A percentile compares a stretch with the other conserved stretches of the same genome.
phyloP scores from a whole-genome alignment of 2,888 invertebrate genomes.

The Hydropsyche betteni region DNA sequence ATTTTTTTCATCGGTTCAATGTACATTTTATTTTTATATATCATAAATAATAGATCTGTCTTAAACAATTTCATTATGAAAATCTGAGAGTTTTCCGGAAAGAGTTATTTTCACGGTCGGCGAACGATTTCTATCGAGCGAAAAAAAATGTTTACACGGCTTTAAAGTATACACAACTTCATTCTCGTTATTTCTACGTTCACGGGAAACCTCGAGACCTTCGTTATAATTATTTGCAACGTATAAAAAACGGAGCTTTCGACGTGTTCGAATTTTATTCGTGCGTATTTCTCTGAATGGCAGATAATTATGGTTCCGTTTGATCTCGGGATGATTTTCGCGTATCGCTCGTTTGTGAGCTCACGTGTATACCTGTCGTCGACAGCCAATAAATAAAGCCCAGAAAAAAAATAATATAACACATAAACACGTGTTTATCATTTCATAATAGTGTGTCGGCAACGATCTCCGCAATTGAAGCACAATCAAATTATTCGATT shows the following conservation, averaged over 20 bases:
- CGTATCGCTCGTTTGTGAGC: slow-evolving; percentile 26
- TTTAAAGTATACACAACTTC: background rate
- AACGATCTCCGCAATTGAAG: background rate
- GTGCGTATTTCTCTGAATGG: slow-evolving; percentile 18
- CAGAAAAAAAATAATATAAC: slow-evolving; percentile 1
- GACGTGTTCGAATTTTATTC: background rate
- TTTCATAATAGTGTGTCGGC: slow-evolving; percentile 11
- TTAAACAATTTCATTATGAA: background rate
- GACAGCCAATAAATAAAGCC: background rate
- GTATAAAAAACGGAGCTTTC: background rate
- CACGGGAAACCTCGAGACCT: background rate
- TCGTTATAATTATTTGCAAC: too few species aligned
- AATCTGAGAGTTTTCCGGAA: background rate
- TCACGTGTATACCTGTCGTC: slow-evolving; percentile 19
- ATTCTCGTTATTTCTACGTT: background rate
- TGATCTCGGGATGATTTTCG: slow-evolving; percentile 19
- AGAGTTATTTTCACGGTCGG: background rate
- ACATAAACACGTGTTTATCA: slow-evolving; percentile 9
- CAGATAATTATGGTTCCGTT: slow-evolving; percentile 28
- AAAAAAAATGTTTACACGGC: background rate
- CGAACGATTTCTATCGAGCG: background rate
- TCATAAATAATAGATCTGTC: background rate
- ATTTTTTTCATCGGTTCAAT: background rate
- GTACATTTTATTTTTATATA: background rate
- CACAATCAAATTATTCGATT: background rate